Base-by-base conservation (phyloP, 2,888 invertebrate species). In the Seira sanloemensis region DNA sequence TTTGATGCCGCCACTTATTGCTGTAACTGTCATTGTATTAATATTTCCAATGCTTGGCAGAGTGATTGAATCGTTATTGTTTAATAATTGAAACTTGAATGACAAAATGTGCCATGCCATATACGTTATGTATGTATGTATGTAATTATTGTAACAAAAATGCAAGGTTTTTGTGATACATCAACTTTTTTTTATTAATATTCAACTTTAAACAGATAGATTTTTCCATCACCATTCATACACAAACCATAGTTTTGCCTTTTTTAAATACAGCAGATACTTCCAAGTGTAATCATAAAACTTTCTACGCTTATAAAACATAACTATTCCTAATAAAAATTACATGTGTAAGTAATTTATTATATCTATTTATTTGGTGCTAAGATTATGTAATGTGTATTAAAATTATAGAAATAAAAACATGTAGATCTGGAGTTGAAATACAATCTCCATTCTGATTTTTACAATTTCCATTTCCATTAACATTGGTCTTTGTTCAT, bases 171-270 rank as follows among this genome's bases (percentile, higher is more conserved):
- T 75, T 58, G 58, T 58, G 18, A 58, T 58, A 58, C 69, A 85
- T 80, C 77, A 80, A 72, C 74, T 54, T 78, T 74, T 58, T 25
- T 85, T 85, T 82, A 58, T 58, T 58, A 82, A 81, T 85, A 65
- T 69, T 85, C 86, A 86, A 83, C 79, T 86, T 82, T 86, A 83
- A 86, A 83, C 86, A 76, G 74, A 78, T 77, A 69, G 18, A 16
- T 37, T 37, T 81, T 82, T 82, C 86, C 86, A 79, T 86, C 86
- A 86, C 86, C 86, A 86, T 71, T 86, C 82, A 74, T 71, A 85
- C 81, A 82, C 80, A 80, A 67, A 80, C 80, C 58, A 54, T 19
- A 58, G n/a, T 37, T 78, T 74, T 68, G 67, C 50, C 54, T 80
- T 67, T n/a, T n/a, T 18, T 16, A 37, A 23, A 66, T 69, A 27